Evolutionary conservation across 2,797 vertebrate species (phyloP).

Genomic region (Clarias pachynema): DNA sequence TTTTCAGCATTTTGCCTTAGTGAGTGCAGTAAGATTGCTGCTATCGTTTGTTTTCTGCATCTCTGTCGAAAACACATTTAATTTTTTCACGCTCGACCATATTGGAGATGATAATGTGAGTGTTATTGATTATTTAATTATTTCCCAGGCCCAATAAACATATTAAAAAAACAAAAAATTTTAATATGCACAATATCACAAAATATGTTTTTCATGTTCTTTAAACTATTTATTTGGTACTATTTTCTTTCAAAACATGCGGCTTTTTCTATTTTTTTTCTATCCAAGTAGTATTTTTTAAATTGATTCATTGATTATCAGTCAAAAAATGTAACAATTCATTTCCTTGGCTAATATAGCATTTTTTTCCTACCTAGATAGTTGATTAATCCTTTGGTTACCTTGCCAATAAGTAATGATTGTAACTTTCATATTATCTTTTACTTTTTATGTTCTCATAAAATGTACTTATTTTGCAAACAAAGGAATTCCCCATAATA

Average conservation of each 20-base stretch:
- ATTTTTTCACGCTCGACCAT: slow-evolving; percentile 34
- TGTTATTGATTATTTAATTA: slow-evolving; percentile 4
- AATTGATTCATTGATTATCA: too few relatives aligned
- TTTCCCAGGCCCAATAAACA: neutral
- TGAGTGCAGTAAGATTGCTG: slow-evolving; percentile 57
- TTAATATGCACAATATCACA: neutral
- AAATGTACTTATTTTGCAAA: too few relatives aligned
- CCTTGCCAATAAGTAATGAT: too few relatives aligned
- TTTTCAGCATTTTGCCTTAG: slow-evolving; percentile 63
- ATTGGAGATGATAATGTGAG: slow-evolving; percentile 33
- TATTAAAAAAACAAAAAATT: neutral
- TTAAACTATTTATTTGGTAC: slow-evolving; percentile 13
- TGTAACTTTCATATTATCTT: too few relatives aligned
- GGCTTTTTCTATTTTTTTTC: too few relatives aligned
- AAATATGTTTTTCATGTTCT: slow-evolving; percentile 10
- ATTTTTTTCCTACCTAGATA: too few relatives aligned
- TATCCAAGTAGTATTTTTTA: too few relatives aligned
- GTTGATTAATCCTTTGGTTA: too few relatives aligned
- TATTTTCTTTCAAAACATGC: slow-evolving; percentile 3
- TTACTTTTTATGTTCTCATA: too few relatives aligned
- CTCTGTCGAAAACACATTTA: slow-evolving; percentile 42
- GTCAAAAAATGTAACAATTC: too few relatives aligned
- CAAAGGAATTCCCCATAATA: too few relatives aligned
- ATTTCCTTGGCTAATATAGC: too few relatives aligned
- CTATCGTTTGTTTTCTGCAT: slow-evolving; percentile 52